Evolutionary conservation across 2,113 vertebrate species (phyloP), one percentile per base, ranked within the genome.

Genomic region (Nymphicus hollandicus): DNA sequence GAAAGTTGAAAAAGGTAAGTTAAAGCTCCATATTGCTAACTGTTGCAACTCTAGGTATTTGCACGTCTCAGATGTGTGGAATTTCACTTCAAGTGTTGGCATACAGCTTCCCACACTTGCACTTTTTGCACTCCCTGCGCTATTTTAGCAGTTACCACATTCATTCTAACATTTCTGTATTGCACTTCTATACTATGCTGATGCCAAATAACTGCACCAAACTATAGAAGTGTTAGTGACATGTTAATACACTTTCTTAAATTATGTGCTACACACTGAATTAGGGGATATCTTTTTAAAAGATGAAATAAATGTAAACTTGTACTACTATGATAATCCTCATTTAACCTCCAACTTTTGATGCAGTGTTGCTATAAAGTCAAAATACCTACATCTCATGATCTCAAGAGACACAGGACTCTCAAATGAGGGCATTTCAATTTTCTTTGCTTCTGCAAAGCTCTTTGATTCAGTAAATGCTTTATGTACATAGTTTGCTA

Each of bases 371-470:
- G 47, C n/a, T 56, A 11, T 43, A 74, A 37, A 78, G 60, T 52
- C 78, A 66, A 71, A 93, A 95, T 50, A 97, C 99, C 98, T 98
- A 99, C 99, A 97, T 98, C 99, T 99, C 97, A 99, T 98, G 60
- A 86, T 98, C 95, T 99, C 99, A 35, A 96, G 72, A 44, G 97
- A 98, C 35, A 93, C 93, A 81, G 97, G 79, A 68, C 96, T 98
- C 64, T 81, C 96, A 83, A 93, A 25, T 37, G 89, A 91, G 33
- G 84, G 66, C 7, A 56, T 1, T 76, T 95, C 91, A 33, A 64
- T 25, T 52, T 87, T 69, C 18, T 56, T 50, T 23, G 91, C 70
- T 31, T 41, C 60, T 49, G 68, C 15, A 68, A 52, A 29, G 18
- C 68, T 74, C 77, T 88, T 94, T 61, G 58, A 16, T 66, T 81